phyloP scores from a whole-genome alignment of 2,797 vertebrate species.

The Corythornis leucogaster region DNA sequence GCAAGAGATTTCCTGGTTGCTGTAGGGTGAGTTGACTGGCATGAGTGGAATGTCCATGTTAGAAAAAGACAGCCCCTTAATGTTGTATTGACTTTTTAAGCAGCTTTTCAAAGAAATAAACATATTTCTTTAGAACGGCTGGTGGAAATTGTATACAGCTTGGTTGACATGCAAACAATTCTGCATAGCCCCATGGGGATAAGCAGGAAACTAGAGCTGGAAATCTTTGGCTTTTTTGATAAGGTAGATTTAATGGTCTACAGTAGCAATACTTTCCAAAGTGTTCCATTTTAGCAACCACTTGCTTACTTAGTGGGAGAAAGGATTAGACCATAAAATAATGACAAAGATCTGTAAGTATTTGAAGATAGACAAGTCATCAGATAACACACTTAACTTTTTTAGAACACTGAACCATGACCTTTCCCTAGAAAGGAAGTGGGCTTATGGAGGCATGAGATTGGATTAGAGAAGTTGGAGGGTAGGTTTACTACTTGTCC shows the following conservation, averaged over 20 bases:
- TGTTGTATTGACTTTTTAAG: not conserved
- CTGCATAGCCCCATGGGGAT: not conserved
- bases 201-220: not conserved
- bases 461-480: not conserved
- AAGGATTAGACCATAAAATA: not conserved
- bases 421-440: not conserved
- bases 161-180: not conserved
- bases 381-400: not conserved
- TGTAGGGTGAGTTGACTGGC: not conserved
- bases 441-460: not conserved
- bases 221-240: not conserved
- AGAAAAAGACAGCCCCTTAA: not conserved
- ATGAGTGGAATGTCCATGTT: fast-evolving
- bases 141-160: not conserved
- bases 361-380: not conserved
- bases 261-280: not conserved
- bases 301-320: not conserved
- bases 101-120: not conserved
- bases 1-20: not conserved
- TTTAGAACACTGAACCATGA: not conserved
- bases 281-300: not conserved
- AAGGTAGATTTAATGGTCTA: not conserved
- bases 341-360: not conserved
- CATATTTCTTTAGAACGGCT: not conserved
- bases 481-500: not conserved